Evolutionary conservation across 1,140 invertebrate genomes (phyloP).

Genomic region (Hyposmocoma kahamanoa): DNA sequence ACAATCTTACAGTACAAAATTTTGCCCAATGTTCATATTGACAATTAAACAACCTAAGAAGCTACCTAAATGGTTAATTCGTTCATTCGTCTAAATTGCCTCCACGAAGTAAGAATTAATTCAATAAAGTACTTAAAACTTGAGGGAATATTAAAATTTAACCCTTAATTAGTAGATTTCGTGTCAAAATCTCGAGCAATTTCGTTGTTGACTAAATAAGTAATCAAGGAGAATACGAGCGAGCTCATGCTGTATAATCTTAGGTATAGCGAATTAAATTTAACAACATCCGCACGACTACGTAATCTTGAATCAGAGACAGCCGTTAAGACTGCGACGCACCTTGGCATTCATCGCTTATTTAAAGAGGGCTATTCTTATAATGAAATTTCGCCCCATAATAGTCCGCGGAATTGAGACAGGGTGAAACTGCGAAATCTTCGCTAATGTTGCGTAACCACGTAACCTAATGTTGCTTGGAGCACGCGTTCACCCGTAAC

Average conservation of each 20-base stretch:
- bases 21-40: too few relatives aligned
- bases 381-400: slow-evolving; percentile 54
- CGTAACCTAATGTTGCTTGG: slow-evolving; percentile 40
- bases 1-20: too few relatives aligned
- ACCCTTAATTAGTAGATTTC: slow-evolving; percentile 3
- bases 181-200: slow-evolving; percentile 17
- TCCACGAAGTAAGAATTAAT: neutral
- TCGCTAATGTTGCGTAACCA: slow-evolving; percentile 47
- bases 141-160: slow-evolving; percentile 3
- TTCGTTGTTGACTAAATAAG: slow-evolving; percentile 15
- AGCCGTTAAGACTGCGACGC: slow-evolving; percentile 22
- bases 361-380: slow-evolving; percentile 43
- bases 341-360: slow-evolving; percentile 40
- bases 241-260: slow-evolving; percentile 28
- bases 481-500: slow-evolving; percentile 16
- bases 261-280: slow-evolving; percentile 35
- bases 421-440: slow-evolving; percentile 50
- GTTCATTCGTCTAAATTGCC: neutral
- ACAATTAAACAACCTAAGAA: too few relatives aligned
- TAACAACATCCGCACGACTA: slow-evolving; percentile 18
- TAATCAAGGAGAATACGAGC: slow-evolving; percentile 26
- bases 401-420: slow-evolving; percentile 48
- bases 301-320: slow-evolving; percentile 31
- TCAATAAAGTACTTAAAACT: neutral
- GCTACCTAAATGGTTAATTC: neutral